Evolutionary conservation across 2,888 invertebrate genomes (phyloP).

Genomic region (Drosophila neutralis): DNA sequence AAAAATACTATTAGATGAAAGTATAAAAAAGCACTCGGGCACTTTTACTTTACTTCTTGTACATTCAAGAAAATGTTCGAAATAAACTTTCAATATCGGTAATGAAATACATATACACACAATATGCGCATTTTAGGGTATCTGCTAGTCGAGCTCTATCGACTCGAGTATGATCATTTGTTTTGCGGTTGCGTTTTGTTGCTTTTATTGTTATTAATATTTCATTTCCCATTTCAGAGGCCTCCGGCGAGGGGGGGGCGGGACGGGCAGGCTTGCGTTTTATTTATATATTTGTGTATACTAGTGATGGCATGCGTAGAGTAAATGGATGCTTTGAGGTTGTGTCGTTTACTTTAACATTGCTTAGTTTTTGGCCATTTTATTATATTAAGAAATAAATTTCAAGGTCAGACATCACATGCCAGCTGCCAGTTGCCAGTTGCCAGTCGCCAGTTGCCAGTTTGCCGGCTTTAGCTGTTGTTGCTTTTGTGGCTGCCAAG

Average conservation of each 20-base stretch:
- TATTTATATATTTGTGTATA: slow-evolving; percentile 37
- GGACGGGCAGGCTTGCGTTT: slow-evolving; percentile 48
- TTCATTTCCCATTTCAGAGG: slow-evolving; percentile 59
- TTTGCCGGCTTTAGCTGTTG: slow-evolving; percentile 22
- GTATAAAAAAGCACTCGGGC: no score
- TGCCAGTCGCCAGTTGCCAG: slow-evolving; percentile 43
- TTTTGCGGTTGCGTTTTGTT: slow-evolving; percentile 50
- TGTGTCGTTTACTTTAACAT: slow-evolving; percentile 61
- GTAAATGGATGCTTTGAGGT: slow-evolving; percentile 39
- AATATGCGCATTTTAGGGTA: not conserved
- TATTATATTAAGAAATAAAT: slow-evolving; percentile 76
- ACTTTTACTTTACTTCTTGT: not conserved
- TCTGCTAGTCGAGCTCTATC: not conserved
- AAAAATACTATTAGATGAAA: not conserved
- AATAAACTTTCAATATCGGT: not conserved
- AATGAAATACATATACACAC: not conserved
- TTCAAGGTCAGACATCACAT: slow-evolving; percentile 76
- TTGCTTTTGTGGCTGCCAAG: slow-evolving; percentile 20
- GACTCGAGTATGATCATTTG: not conserved
- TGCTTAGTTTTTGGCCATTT: slow-evolving; percentile 62
- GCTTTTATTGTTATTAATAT: slow-evolving; percentile 76
- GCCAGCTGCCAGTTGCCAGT: slow-evolving; percentile 54
- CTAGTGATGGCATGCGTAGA: slow-evolving; percentile 14
- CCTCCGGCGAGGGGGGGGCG: not conserved
- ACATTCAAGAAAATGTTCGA: not conserved